Percentiles rank a stretch among this genome's conserved stretches.
Evolutionary conservation across 2,888 invertebrate genomes (phyloP).

Genomic region (Agonum fuliginosum): DNA sequence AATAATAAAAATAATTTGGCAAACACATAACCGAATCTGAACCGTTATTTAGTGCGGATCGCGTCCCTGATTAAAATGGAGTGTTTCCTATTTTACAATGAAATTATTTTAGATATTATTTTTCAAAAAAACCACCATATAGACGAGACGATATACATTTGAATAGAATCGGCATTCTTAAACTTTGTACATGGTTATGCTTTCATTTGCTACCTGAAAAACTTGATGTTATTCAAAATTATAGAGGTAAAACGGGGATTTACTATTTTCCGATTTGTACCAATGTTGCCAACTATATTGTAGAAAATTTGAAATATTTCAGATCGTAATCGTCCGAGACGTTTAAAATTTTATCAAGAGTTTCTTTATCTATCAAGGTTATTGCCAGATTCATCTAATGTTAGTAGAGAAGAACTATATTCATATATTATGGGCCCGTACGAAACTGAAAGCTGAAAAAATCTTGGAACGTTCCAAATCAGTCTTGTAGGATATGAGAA

Average conservation of each 20-base stretch:
- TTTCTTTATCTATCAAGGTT: background rate
- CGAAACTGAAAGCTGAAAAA: background rate
- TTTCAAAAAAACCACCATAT: background rate
- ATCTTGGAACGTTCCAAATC: background rate
- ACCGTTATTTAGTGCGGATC: too few species aligned
- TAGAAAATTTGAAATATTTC: background rate
- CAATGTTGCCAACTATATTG: too few species aligned
- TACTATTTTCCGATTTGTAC: background rate
- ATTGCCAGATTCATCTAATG: background rate
- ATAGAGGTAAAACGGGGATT: slow-evolving; percentile 15
- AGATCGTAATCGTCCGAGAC: background rate
- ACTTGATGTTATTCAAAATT: background rate
- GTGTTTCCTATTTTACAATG: too few species aligned
- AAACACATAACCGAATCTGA: too few species aligned
- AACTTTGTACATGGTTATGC: slow-evolving; percentile 1
- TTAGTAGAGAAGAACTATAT: slow-evolving; percentile 14
- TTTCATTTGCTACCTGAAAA: slow-evolving; percentile 19
- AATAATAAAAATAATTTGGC: too few species aligned
- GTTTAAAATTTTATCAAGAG: slow-evolving; percentile 3
- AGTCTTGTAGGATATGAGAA: background rate
- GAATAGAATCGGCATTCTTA: background rate
- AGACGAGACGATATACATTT: slow-evolving; percentile 7
- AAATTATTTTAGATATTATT: slow-evolving; percentile 22
- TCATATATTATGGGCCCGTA: slow-evolving; percentile 8
- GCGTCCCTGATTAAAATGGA: too few species aligned